Conservation (phyloP, 1,140 invertebrate species). For the Neuroterus valhalla region DNA sequence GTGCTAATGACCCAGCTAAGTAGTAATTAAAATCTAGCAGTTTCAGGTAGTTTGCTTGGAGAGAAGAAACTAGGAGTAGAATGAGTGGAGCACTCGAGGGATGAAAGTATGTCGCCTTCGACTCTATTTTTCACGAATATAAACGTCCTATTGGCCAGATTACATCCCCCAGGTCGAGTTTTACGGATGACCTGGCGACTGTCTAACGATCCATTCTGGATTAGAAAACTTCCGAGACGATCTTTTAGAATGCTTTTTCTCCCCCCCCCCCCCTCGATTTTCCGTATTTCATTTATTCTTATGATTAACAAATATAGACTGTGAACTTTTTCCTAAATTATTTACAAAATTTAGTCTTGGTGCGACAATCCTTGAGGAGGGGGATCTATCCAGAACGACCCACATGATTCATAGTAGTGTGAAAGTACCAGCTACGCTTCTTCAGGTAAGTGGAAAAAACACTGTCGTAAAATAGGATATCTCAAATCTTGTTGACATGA, state of each 20-base stretch:
- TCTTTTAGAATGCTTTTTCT: not conserved
- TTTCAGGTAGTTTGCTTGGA: constrained; percentile 15
- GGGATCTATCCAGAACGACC: constrained; percentile 47
- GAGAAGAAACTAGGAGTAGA: constrained; percentile 10
- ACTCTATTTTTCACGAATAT: constrained; percentile 35
- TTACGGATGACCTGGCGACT: constrained; percentile 39
- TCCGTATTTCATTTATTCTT: not conserved
- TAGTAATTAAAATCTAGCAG: constrained; percentile 18
- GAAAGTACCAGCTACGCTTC: constrained; percentile 51
- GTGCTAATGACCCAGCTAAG: not conserved
- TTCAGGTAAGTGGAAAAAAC: constrained; percentile 51
- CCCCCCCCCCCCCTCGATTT: no score
- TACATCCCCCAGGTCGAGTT: constrained; percentile 38
- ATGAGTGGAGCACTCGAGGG: constrained; percentile 36
- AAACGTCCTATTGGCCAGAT: constrained; percentile 20
- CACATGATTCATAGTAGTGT: constrained; percentile 62
- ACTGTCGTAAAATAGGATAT: constrained; percentile 6
- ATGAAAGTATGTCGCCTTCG: constrained; percentile 22
- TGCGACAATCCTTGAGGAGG: constrained; percentile 49
- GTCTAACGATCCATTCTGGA: constrained; percentile 17
- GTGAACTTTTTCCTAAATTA: constrained; percentile 52
- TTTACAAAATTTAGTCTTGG: constrained; percentile 58
- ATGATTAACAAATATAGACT: not conserved
- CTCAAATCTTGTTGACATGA: constrained; percentile 1
- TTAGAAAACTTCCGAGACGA: not conserved